These are phyloP conservation scores for Datnioides undecimradiatus DNA, from an alignment of 2,113 vertebrate genomes.

Conservation along the genomic window DNA sequence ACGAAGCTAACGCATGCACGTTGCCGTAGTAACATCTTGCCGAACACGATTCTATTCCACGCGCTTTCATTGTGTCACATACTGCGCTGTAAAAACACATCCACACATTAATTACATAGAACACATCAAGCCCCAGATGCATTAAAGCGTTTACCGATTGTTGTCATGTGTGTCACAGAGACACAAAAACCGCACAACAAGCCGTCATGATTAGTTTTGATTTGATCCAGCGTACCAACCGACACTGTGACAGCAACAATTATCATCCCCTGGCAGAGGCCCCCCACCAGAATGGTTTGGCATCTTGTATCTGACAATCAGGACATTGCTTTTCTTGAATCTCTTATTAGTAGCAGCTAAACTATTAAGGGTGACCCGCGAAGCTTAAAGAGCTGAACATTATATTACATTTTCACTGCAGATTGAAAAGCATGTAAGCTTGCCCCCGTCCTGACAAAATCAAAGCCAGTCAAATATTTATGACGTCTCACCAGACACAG, in stretches of 20 bases:
- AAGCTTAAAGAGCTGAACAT: conserved; percentile 69
- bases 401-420: conserved; percentile 63
- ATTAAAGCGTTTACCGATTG: conserved; percentile 30
- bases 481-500: neutral
- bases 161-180: conserved; percentile 23
- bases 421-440: conserved; percentile 54
- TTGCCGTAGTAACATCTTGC: neutral
- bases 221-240: conserved; percentile 62
- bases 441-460: conserved; percentile 29
- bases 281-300: conserved; percentile 61
- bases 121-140: neutral
- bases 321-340: conserved; percentile 70
- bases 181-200: conserved; percentile 50
- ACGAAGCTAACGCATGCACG: neutral
- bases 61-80: neutral
- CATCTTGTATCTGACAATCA: conserved; percentile 80
- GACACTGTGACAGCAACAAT: conserved; percentile 66
- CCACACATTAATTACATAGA: conserved; percentile 12
- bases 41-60: neutral
- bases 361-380: conserved; percentile 72
- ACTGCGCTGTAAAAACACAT: conserved; percentile 1
- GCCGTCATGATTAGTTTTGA: conserved; percentile 65
- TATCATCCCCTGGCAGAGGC: conserved; percentile 45
- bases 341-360: conserved; percentile 77
- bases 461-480: conserved; percentile 49